phyloP scores from a whole-genome alignment of 2,888 invertebrate species.

The Lordiphosa fenestrarum region DNA sequence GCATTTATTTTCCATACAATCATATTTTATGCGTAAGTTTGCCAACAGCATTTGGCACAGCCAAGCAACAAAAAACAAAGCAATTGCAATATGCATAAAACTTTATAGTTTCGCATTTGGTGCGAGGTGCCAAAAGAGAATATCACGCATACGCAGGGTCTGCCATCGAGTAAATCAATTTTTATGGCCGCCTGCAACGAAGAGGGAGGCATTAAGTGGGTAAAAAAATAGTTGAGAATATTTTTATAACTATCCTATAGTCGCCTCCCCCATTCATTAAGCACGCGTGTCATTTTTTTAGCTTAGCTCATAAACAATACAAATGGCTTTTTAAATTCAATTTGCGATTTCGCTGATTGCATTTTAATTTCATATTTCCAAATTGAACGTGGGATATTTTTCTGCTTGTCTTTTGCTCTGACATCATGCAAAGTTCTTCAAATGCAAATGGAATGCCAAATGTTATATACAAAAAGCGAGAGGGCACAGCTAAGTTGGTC shows the following conservation, averaged over 20 bases:
- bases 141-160: slow-evolving; percentile 65
- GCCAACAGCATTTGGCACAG: slow-evolving; percentile 11
- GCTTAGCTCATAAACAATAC: slow-evolving; percentile 18
- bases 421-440: slow-evolving; percentile 33
- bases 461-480: neutral
- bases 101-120: slow-evolving; percentile 56
- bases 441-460: slow-evolving; percentile 51
- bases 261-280: slow-evolving; percentile 11
- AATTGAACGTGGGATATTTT: slow-evolving; percentile 35
- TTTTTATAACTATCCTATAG: slow-evolving; percentile 3
- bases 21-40: slow-evolving; percentile 61
- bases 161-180: slow-evolving; percentile 56
- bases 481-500: neutral
- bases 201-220: neutral
- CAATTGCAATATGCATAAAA: slow-evolving; percentile 49
- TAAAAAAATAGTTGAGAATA: neutral
- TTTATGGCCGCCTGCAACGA: slow-evolving; percentile 43
- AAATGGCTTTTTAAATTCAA: slow-evolving; percentile 36
- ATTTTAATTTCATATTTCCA: slow-evolving; percentile 47
- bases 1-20: slow-evolving; percentile 53
- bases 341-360: slow-evolving; percentile 49
- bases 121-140: slow-evolving; percentile 6
- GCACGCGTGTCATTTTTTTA: slow-evolving; percentile 14
- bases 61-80: slow-evolving; percentile 10
- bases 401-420: slow-evolving; percentile 18